Evolutionary conservation across 2,888 invertebrate genomes (phyloP).

Genomic region (Priocnemis perturbator): DNA sequence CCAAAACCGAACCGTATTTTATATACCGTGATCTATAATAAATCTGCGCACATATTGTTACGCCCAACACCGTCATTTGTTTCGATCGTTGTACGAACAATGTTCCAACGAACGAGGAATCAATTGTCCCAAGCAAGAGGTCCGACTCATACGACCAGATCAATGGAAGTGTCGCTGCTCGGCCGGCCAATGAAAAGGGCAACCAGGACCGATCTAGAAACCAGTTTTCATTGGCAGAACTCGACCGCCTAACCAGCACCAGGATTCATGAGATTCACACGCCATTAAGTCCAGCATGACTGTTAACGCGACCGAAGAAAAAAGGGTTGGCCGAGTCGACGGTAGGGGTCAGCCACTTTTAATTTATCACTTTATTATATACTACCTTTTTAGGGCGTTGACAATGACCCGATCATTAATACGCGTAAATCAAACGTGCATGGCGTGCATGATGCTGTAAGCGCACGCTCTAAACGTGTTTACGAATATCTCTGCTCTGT

Average conservation of each 20-base stretch:
- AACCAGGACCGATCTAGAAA: conserved; percentile 19
- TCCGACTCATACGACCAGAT: background rate
- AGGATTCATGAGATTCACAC: conserved; percentile 58
- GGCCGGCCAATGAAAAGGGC: conserved; percentile 27
- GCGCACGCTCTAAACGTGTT: too few relatives aligned
- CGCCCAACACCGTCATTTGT: too few relatives aligned
- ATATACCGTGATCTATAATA: too few relatives aligned
- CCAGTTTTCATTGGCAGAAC: conserved; percentile 41
- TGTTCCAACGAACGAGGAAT: background rate
- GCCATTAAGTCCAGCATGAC: conserved; percentile 58
- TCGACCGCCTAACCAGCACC: conserved; percentile 1
- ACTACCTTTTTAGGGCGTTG: conserved; percentile 26
- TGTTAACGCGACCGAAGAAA: conserved; percentile 46
- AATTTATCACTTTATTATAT: conserved; percentile 65
- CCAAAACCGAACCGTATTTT: too few relatives aligned
- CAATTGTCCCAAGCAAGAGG: background rate
- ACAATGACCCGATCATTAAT: conserved; percentile 46
- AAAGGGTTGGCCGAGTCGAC: conserved; percentile 3
- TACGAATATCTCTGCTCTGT: too few relatives aligned
- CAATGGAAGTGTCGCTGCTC: conserved; percentile 5
- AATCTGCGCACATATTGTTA: too few relatives aligned
- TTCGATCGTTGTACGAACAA: background rate
- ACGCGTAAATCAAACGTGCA: conserved; percentile 6
- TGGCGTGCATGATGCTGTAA: too few relatives aligned
- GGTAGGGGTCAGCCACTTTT: conserved; percentile 37